These are phyloP conservation scores for Micropoecilia bifurca DNA, from an alignment of 2,797 vertebrate species.

Conservation along the genomic window DNA sequence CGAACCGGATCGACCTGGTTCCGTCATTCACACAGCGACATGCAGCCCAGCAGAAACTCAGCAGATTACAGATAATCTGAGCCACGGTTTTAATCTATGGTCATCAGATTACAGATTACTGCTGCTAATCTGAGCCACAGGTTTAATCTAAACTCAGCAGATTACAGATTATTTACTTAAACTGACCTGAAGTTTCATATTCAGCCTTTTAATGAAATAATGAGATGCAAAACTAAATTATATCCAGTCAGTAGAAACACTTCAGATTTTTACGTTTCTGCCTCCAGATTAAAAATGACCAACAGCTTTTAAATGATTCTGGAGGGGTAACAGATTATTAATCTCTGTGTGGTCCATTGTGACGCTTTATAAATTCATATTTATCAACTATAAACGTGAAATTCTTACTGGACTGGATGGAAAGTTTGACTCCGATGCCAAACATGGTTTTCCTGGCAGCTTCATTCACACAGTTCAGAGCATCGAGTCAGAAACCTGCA, in stretches of 20 bases:
- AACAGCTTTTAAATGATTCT: background rate
- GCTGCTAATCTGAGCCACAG: too few species aligned
- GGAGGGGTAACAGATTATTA: background rate
- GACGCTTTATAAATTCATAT: background rate
- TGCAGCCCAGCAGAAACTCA: background rate
- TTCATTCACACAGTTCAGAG: slow-evolving; percentile 26
- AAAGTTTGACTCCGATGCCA: slow-evolving; percentile 23
- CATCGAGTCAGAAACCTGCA: background rate
- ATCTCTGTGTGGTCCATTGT: background rate
- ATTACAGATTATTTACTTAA: background rate
- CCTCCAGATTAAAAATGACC: background rate
- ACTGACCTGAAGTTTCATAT: background rate
- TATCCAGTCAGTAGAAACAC: background rate
- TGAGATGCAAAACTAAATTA: background rate
- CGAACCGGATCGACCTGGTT: background rate
- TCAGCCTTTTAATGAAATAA: background rate
- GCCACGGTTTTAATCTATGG: too few species aligned
- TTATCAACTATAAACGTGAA: background rate
- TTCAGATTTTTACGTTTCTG: background rate
- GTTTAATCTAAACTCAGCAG: too few species aligned
- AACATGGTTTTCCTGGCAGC: slow-evolving; percentile 20
- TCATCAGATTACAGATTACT: too few species aligned
- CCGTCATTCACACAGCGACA: background rate
- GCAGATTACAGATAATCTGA: background rate
- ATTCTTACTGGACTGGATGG: slow-evolving; percentile 30